Conservation (phyloP, 2,797 vertebrate species). For the Rhinichthys osculus region DNA sequence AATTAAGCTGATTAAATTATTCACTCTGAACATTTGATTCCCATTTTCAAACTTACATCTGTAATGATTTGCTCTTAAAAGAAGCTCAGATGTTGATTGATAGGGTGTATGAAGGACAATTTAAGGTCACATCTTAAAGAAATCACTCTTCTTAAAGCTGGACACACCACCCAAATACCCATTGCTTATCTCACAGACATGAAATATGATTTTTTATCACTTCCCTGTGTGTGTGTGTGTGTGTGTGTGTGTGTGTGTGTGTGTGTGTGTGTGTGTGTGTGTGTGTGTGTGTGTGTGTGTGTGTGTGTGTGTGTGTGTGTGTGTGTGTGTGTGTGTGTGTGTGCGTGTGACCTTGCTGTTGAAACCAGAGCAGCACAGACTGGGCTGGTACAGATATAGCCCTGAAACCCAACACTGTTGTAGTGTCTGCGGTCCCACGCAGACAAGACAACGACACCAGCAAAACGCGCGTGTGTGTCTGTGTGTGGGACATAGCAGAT, state of each 20-base stretch:
- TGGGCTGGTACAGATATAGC: slow-evolving; percentile 61
- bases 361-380: slow-evolving; percentile 58
- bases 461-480: slow-evolving; percentile 43
- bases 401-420: slow-evolving; percentile 64
- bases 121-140: background rate
- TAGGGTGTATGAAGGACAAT: slow-evolving; percentile 5
- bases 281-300: background rate
- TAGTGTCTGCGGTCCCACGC: slow-evolving; percentile 65
- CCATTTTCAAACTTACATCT: background rate
- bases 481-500: slow-evolving; percentile 47
- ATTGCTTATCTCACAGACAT: slow-evolving; percentile 47
- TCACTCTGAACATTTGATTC: background rate
- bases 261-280: too few relatives aligned
- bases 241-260: too few relatives aligned
- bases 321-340: background rate
- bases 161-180: slow-evolving; percentile 51
- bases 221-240: slow-evolving; percentile 20
- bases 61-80: background rate
- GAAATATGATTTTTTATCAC: slow-evolving; percentile 56
- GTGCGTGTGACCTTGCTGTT: slow-evolving; percentile 61
- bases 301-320: slow-evolving; percentile 38
- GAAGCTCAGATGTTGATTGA: slow-evolving; percentile 6
- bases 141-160: slow-evolving; percentile 4
- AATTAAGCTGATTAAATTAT: background rate
- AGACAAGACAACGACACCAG: slow-evolving; percentile 68